Evolutionary conservation across 2,113 vertebrate genomes (phyloP).

Genomic region (Galemys pyrenaicus): DNA sequence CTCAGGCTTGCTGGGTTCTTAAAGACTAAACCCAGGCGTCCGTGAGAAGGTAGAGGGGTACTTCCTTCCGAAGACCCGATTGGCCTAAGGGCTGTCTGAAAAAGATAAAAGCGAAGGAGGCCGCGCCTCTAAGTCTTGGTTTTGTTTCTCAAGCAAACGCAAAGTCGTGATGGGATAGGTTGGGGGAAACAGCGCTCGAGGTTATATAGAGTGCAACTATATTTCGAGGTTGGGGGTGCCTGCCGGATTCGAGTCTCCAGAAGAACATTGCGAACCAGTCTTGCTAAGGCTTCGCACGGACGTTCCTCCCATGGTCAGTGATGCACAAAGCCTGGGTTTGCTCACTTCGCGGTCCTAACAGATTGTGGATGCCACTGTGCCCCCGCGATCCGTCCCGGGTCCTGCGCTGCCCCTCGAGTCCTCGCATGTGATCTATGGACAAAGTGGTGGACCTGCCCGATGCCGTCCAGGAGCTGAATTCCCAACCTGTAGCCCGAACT

Average conservation of each 20-base stretch:
- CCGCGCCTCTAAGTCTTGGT: not conserved
- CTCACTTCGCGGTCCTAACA: not conserved
- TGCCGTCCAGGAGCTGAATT: not conserved
- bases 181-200: not conserved
- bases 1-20: not conserved
- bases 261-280: not conserved
- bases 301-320: not conserved
- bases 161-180: not conserved
- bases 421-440: not conserved
- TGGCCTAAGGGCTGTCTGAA: conserved; percentile 17
- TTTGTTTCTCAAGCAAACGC: not conserved
- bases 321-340: not conserved
- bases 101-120: conserved; percentile 26
- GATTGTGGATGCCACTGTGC: not conserved
- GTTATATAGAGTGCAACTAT: not conserved
- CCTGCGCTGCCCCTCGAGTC: not conserved
- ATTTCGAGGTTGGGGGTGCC: not conserved
- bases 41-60: not conserved
- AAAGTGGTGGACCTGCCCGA: rapidly evolving
- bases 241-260: not conserved
- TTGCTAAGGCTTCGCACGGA: not conserved
- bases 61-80: not conserved
- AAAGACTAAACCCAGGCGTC: not conserved
- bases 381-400: no score
- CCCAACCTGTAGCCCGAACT: not conserved